Evolutionary conservation across 2,113 vertebrate species (phyloP).

Genomic region (Balaeniceps rex): DNA sequence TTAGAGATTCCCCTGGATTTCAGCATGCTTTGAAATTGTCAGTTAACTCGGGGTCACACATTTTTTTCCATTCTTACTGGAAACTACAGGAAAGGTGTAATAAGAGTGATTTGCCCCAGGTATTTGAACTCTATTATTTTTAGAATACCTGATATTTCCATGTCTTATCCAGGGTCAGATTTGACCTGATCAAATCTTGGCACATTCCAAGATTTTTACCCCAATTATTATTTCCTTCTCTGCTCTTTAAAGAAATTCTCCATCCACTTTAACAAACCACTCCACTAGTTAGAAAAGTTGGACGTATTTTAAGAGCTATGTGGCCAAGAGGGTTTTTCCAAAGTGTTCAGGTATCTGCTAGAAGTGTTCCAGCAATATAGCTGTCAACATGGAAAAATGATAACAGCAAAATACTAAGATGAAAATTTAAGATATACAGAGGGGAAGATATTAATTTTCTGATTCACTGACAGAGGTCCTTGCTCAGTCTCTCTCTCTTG

Average conservation of each 20-base stretch:
- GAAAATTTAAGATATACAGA: conserved; percentile 1
- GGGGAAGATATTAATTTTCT: conserved; percentile 5
- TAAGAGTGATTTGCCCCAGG: not conserved
- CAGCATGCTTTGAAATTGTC: not conserved
- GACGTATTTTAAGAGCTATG: not conserved
- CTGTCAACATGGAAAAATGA: conserved; percentile 56
- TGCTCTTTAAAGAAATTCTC: conserved; percentile 6
- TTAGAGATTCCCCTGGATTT: not conserved
- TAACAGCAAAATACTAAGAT: conserved; percentile 25
- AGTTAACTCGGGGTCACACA: not conserved
- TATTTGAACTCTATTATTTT: not conserved
- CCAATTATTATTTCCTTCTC: not conserved
- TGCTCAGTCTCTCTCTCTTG: not conserved
- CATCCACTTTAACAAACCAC: not conserved
- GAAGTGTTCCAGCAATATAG: not conserved
- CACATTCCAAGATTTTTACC: conserved; percentile 5
- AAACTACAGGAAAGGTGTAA: not conserved
- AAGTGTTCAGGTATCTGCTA: not conserved
- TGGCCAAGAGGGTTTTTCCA: conserved; percentile 57
- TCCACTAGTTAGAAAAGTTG: not conserved
- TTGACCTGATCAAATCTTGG: not conserved
- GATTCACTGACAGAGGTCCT: not conserved
- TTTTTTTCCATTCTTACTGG: conserved; percentile 21
- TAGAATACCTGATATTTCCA: not conserved
- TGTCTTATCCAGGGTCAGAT: not conserved